phyloP scores from a whole-genome alignment of 2,888 invertebrate genomes.

The Leucania comma region DNA sequence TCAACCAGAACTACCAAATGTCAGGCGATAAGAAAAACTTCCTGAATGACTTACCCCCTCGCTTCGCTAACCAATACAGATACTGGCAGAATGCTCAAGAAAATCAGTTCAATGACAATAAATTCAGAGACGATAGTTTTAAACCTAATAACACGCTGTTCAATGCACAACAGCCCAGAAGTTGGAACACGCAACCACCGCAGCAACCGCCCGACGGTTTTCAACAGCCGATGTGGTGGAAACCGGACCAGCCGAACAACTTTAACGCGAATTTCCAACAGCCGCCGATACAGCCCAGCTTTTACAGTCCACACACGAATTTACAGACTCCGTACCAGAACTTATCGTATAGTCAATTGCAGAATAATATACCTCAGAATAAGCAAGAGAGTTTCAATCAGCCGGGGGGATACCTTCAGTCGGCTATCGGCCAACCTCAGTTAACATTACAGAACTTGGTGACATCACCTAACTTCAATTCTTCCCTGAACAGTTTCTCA shows the following conservation, averaged over 20 bases:
- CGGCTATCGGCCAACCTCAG: conserved; percentile 80
- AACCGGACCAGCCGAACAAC: conserved; percentile 76
- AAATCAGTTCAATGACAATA: conserved; percentile 81
- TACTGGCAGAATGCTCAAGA: conserved; percentile 86
- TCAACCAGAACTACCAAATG: conserved; percentile 82
- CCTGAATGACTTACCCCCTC: conserved; percentile 85
- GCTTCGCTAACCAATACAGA: conserved; percentile 87
- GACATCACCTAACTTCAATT: conserved; percentile 81
- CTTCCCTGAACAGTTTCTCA: conserved; percentile 78
- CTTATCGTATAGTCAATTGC: conserved; percentile 69
- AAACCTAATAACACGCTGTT: conserved; percentile 68
- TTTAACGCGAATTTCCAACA: conserved; percentile 71
- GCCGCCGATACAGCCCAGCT: conserved; percentile 76
- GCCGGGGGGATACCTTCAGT: conserved; percentile 73
- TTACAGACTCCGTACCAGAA: conserved; percentile 77
- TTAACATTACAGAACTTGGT: conserved; percentile 79
- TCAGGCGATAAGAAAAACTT: conserved; percentile 87
- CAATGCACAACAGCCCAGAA: conserved; percentile 66
- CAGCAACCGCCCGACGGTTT: conserved; percentile 69
- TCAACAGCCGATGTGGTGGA: conserved; percentile 82
- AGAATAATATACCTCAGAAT: conserved; percentile 65
- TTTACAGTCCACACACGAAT: conserved; percentile 75
- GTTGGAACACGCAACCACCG: conserved; percentile 69
- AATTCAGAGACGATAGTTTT: conserved; percentile 82
- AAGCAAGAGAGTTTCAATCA: conserved; percentile 72